Percentiles rank a stretch among this genome's conserved stretches.
These are phyloP conservation scores for Vicugna pacos DNA, from an alignment of 2,113 vertebrate genomes.

Conservation along the genomic window DNA sequence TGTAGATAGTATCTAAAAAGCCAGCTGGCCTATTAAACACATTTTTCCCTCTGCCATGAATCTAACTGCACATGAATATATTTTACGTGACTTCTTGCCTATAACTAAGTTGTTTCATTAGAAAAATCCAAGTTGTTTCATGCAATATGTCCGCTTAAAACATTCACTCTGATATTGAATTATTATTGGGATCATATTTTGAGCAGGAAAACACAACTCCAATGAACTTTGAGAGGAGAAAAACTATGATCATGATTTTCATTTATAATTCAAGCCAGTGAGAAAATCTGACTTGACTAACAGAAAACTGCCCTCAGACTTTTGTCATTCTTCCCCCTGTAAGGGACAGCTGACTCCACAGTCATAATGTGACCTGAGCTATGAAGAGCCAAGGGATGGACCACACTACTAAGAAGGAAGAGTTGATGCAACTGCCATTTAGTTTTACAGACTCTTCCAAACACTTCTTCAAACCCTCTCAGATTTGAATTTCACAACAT, in stretches of 20 bases:
- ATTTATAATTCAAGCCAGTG: neutral
- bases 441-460: neutral
- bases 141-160: neutral
- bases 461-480: neutral
- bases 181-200: neutral
- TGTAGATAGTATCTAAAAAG: neutral
- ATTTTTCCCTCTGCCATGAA: neutral
- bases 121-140: neutral
- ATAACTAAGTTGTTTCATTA: neutral
- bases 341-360: neutral
- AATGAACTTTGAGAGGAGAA: neutral
- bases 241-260: conserved; percentile 20
- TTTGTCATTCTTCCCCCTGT: neutral
- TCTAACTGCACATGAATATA: neutral
- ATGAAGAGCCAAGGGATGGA: neutral
- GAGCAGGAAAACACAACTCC: conserved; percentile 11
- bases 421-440: neutral
- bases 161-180: neutral
- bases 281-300: neutral
- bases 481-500: neutral
- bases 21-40: neutral
- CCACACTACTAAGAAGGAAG: neutral
- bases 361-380: neutral
- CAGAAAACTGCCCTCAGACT: neutral
- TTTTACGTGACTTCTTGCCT: conserved; percentile 2